Evolutionary conservation across 2,797 vertebrate species (phyloP).

Genomic region (Chiroxiphia lanceolata): DNA sequence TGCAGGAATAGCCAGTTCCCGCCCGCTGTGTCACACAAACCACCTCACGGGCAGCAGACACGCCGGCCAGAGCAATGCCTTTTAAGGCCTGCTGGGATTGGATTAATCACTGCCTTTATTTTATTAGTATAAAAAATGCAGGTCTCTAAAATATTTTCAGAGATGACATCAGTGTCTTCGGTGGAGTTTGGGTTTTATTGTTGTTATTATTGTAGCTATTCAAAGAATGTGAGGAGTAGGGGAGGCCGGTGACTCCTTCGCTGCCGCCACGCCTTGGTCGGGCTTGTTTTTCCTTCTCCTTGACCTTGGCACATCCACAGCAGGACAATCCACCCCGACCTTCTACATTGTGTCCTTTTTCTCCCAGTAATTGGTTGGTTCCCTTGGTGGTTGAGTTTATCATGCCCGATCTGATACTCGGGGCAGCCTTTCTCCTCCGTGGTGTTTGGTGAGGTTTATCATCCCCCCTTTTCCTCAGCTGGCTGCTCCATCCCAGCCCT

Average conservation of each 20-base stretch:
- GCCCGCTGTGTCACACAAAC: background rate
- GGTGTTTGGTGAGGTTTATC: background rate
- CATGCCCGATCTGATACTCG: background rate
- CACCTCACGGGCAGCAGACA: background rate
- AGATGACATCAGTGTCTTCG: conserved; percentile 49
- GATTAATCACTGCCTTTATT: conserved; percentile 45
- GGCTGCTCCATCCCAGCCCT: background rate
- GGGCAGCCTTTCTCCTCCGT: background rate
- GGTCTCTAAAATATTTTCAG: conserved; percentile 27
- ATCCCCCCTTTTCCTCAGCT: background rate
- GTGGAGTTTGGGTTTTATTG: conserved; percentile 22
- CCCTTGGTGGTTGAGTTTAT: background rate
- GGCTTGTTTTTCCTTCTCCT: background rate
- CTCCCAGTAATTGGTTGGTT: background rate
- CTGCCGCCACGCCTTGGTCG: background rate
- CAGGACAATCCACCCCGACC: background rate
- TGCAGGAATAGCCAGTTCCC: conserved; percentile 52
- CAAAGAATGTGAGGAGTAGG: conserved; percentile 29
- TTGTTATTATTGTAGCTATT: conserved; percentile 47
- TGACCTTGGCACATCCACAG: background rate
- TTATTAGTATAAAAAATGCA: conserved; percentile 23
- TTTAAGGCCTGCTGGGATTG: conserved; percentile 24
- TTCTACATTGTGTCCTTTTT: background rate
- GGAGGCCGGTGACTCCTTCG: background rate
- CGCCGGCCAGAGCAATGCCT: background rate